phyloP scores from a whole-genome alignment of 2,113 vertebrate genomes.

The Tachycineta bicolor region DNA sequence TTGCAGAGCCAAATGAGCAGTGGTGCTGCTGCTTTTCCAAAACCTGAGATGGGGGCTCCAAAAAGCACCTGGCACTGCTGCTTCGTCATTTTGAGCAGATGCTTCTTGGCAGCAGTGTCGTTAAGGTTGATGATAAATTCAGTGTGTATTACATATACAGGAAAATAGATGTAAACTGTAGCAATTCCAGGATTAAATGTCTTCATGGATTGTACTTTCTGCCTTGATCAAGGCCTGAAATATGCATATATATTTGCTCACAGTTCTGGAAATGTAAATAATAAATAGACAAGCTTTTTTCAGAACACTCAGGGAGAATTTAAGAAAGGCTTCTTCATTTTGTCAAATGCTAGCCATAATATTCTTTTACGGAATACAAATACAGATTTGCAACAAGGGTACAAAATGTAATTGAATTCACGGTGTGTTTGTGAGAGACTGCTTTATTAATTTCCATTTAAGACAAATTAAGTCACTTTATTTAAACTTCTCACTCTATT shows the following conservation, averaged over 20 bases:
- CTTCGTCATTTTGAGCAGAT: background rate
- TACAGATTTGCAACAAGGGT: background rate
- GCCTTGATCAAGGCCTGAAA: background rate
- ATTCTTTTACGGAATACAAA: background rate
- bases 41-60: background rate
- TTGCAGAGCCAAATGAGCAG: background rate
- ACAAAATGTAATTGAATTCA: slow-evolving; percentile 1
- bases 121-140: background rate
- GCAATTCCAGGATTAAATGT: background rate
- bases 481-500: slow-evolving; percentile 60
- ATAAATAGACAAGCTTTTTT: background rate
- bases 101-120: background rate
- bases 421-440: background rate
- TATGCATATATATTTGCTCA: background rate
- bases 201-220: background rate
- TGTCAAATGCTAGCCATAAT: background rate
- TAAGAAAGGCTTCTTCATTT: background rate
- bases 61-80: background rate
- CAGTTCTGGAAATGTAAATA: background rate
- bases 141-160: background rate
- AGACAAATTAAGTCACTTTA: slow-evolving; percentile 36
- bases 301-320: background rate
- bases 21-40: background rate
- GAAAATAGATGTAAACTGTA: background rate
- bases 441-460: slow-evolving; percentile 65